phyloP scores from a whole-genome alignment of 2,113 vertebrate species.

The Crotalus viridis region DNA sequence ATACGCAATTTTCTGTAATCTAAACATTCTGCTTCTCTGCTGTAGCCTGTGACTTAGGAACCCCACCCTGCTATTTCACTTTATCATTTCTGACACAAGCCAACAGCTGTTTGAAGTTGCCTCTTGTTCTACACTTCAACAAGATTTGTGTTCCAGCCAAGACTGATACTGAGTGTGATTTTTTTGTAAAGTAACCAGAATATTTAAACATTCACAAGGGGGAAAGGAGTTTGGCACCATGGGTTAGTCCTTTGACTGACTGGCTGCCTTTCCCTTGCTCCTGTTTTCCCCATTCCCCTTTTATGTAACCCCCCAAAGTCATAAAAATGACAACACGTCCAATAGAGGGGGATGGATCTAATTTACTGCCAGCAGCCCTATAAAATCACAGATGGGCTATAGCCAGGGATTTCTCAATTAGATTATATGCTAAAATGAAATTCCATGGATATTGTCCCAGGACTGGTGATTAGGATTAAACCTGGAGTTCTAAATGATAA shows the following conservation, averaged over 20 bases:
- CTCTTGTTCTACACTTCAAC: constrained; percentile 8
- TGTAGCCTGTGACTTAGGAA: not conserved
- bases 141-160: constrained; percentile 17
- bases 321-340: constrained; percentile 42
- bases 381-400: constrained; percentile 27
- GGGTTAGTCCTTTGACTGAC: not conserved
- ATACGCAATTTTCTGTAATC: not conserved
- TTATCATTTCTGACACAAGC: not conserved
- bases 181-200: constrained; percentile 15
- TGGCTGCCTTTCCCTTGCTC: not conserved
- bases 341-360: constrained; percentile 19
- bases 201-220: constrained; percentile 12
- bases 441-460: not conserved
- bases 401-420: not conserved
- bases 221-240: constrained; percentile 14
- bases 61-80: not conserved
- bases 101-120: constrained; percentile 16
- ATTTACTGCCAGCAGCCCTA: constrained; percentile 27
- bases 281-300: constrained; percentile 13
- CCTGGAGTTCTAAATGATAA: not conserved
- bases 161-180: not conserved
- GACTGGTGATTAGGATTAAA: not conserved
- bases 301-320: constrained; percentile 39
- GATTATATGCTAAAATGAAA: constrained; percentile 21
- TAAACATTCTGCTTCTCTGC: constrained; percentile 7